Conservation (phyloP, 2,888 invertebrate species). For the Tipula confusa region DNA sequence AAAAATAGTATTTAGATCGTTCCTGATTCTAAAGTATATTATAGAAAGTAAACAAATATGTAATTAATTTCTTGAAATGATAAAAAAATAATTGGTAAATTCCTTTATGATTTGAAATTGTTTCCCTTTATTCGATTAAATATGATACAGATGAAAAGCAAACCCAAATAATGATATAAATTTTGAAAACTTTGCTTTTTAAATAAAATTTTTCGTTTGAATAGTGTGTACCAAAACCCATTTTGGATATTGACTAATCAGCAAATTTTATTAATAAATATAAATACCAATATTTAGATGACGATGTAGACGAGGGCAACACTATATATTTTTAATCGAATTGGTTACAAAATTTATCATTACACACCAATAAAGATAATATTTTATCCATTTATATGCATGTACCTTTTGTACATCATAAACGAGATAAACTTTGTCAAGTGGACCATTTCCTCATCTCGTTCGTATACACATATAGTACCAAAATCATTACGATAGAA, state of each 20-base stretch:
- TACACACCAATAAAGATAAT: not conserved
- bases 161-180: not conserved
- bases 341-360: not conserved
- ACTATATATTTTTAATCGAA: not conserved
- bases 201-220: not conserved
- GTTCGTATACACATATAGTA: too few species aligned
- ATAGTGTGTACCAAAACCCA: not conserved
- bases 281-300: not conserved
- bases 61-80: not conserved
- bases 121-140: not conserved
- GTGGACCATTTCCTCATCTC: too few species aligned
- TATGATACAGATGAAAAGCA: not conserved
- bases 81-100: not conserved
- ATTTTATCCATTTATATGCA: not conserved
- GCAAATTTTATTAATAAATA: not conserved
- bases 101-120: not conserved
- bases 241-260: not conserved
- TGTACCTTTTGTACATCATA: not conserved
- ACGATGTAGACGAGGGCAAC: not conserved
- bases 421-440: not conserved
- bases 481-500: not conserved
- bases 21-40: not conserved
- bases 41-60: not conserved
- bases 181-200: conserved; percentile 3
- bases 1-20: not conserved